Evolutionary conservation across 2,888 invertebrate species (phyloP).

Genomic region (Erebia palarica): DNA sequence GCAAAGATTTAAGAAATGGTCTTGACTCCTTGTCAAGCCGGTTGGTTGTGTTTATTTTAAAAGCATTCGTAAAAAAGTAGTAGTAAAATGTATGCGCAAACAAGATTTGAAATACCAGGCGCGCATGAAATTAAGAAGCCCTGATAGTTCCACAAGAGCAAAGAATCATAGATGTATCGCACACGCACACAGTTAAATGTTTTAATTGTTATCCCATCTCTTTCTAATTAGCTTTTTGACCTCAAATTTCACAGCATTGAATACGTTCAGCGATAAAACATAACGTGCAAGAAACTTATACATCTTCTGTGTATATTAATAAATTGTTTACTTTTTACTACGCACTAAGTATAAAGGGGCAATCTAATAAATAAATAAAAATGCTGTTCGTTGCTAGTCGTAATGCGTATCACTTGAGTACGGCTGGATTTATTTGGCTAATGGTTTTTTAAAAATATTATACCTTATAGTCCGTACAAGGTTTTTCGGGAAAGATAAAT

Average conservation of each 20-base stretch:
- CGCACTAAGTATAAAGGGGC: too few relatives aligned
- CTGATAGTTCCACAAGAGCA: constrained; percentile 49
- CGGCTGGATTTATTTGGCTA: too few relatives aligned
- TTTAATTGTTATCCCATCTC: constrained; percentile 66
- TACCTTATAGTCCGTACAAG: too few relatives aligned
- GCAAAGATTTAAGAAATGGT: constrained; percentile 72
- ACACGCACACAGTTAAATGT: constrained; percentile 54
- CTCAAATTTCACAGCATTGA: constrained; percentile 23
- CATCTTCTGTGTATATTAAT: neutral
- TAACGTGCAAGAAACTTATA: neutral
- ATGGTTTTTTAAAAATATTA: too few relatives aligned
- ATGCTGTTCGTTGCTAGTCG: too few relatives aligned
- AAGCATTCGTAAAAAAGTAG: constrained; percentile 67
- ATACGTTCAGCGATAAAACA: constrained; percentile 4
- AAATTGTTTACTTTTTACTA: neutral
- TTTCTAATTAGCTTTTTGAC: constrained; percentile 58
- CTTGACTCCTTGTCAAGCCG: constrained; percentile 59
- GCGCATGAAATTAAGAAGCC: constrained; percentile 61
- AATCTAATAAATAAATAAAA: too few relatives aligned
- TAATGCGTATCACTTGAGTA: too few relatives aligned
- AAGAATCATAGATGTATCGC: constrained; percentile 52
- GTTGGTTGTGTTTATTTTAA: constrained; percentile 71
- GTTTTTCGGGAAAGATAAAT: too few relatives aligned
- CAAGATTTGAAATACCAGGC: constrained; percentile 75
- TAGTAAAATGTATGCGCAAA: constrained; percentile 79